These are phyloP conservation scores for Porphyrio hochstetteri DNA, from an alignment of 2,113 vertebrate species.

Conservation along the genomic window DNA sequence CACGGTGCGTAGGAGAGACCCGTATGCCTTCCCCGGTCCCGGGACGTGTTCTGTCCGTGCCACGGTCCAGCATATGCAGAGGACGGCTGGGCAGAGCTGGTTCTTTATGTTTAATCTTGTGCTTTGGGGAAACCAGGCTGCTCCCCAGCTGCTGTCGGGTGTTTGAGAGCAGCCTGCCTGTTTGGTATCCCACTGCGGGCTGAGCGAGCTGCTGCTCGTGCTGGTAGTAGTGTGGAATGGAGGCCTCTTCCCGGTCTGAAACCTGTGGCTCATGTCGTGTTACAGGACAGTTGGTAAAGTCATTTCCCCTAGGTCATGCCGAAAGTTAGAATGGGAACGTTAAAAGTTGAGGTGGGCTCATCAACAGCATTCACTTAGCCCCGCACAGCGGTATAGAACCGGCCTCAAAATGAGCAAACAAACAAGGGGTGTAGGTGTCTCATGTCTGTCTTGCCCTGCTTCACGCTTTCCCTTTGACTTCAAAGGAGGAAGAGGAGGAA, in stretches of 20 bases:
- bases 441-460: background rate
- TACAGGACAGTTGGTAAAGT: background rate
- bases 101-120: rapidly evolving
- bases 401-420: background rate
- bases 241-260: background rate
- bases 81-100: background rate
- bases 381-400: rapidly evolving
- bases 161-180: background rate
- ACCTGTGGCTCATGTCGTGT: background rate
- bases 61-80: background rate
- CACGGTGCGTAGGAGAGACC: background rate
- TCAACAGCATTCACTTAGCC: background rate
- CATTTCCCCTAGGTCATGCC: background rate
- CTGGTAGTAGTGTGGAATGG: background rate
- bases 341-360: background rate
- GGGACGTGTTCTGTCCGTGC: background rate
- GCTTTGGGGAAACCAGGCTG: background rate
- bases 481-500: conserved; percentile 78
- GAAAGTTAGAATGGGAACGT: background rate
- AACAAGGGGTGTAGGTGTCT: background rate
- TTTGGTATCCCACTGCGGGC: rapidly evolving
- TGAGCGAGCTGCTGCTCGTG: background rate
- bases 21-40: rapidly evolving
- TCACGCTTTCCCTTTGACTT: conserved; percentile 60
- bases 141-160: rapidly evolving